A percentile compares a stretch with the other conserved stretches of the same genome.
Evolutionary conservation across 1,140 invertebrate species (phyloP).

Genomic region (Bombus affinis): DNA sequence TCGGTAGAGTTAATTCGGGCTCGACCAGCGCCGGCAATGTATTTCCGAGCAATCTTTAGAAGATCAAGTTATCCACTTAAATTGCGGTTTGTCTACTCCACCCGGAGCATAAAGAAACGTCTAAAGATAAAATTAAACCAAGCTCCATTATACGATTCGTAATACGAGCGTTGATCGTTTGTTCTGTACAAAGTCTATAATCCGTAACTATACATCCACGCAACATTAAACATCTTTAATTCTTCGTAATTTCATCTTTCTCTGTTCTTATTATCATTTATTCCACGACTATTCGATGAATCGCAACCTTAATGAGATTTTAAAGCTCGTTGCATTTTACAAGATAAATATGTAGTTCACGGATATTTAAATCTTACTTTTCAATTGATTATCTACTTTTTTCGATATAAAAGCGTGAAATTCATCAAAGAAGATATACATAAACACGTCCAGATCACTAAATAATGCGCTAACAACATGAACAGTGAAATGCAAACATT

Average conservation of each 20-base stretch:
- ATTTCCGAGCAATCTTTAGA: constrained; percentile 1
- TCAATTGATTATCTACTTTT: not conserved
- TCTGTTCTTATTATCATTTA: not conserved
- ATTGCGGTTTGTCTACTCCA: not conserved
- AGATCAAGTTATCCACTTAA: not conserved
- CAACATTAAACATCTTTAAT: not conserved
- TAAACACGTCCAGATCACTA: not conserved
- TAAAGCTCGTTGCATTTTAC: not conserved
- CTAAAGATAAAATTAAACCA: constrained; percentile 11
- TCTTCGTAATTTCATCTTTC: not conserved
- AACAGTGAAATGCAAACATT: not conserved
- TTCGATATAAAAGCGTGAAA: not conserved
- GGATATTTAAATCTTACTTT: not conserved
- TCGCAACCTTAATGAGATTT: not conserved
- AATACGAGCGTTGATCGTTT: not conserved
- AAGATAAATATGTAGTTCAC: not conserved
- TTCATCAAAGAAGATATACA: not conserved
- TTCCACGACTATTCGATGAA: too few relatives aligned
- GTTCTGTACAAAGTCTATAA: not conserved
- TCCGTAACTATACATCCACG: not conserved
- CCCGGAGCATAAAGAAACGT: not conserved
- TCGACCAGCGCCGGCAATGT: not conserved
- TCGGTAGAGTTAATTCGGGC: not conserved
- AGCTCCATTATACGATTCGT: not conserved
- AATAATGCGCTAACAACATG: not conserved